phyloP scores from a whole-genome alignment of 2,113 vertebrate species.

The Xiphophorus couchianus region DNA sequence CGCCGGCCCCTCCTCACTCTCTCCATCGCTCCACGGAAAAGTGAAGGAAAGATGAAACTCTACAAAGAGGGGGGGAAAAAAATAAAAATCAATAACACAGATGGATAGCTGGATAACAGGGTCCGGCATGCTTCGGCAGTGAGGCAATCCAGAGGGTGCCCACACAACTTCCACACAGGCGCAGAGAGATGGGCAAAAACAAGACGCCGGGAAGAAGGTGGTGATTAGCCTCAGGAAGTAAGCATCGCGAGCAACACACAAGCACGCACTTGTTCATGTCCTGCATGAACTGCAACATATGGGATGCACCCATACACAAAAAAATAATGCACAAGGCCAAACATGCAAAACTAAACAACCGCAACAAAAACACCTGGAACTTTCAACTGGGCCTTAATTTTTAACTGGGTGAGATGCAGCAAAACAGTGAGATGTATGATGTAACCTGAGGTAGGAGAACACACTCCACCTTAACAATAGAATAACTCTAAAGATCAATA shows the following conservation, averaged over 20 bases:
- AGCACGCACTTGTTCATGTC: constrained; percentile 53
- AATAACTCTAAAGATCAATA: constrained; percentile 48
- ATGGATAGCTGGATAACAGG: constrained; percentile 83
- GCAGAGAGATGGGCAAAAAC: constrained; percentile 74
- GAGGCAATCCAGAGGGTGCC: constrained; percentile 84
- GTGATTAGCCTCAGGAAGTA: constrained; percentile 74
- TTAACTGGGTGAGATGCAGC: constrained; percentile 10
- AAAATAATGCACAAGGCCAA: not conserved
- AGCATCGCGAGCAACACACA: constrained; percentile 66
- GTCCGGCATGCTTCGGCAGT: constrained; percentile 80
- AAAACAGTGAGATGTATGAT: constrained; percentile 22
- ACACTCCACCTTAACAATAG: constrained; percentile 18
- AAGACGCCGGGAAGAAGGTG: constrained; percentile 70
- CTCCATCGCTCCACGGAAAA: constrained; percentile 74
- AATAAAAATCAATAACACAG: constrained; percentile 84
- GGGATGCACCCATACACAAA: constrained; percentile 5
- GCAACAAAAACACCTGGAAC: not conserved
- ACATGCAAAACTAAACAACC: constrained; percentile 1
- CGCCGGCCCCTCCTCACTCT: constrained; percentile 51
- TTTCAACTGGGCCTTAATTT: not conserved
- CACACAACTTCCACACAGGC: constrained; percentile 82
- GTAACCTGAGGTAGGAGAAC: constrained; percentile 36
- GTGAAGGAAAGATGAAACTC: constrained; percentile 83
- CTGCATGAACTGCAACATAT: constrained; percentile 29
- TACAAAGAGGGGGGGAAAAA: constrained; percentile 69